Evolutionary conservation across 2,797 vertebrate genomes (phyloP).

Genomic region (Gallinago nigripennis): DNA sequence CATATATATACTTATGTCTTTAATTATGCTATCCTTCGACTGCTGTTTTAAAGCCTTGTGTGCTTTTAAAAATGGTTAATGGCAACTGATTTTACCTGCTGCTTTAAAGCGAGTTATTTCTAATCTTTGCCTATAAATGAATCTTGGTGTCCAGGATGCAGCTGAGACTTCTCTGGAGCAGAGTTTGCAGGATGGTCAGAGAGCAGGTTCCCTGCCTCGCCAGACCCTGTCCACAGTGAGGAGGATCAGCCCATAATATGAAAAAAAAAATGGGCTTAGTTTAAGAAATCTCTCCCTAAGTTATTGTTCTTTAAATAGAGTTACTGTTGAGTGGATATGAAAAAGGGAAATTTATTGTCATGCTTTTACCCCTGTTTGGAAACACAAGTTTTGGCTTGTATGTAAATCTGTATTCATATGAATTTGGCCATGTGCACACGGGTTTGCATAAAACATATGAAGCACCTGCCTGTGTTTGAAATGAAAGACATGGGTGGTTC

Average conservation of each 20-base stretch:
- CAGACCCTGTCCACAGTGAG: fast-evolving
- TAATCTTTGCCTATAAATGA: neutral
- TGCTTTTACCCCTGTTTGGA: neutral
- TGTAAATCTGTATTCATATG: neutral
- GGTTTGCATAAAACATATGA: neutral
- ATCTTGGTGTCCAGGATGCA: neutral
- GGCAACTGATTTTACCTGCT: neutral
- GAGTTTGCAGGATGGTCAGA: neutral
- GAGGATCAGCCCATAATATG: neutral
- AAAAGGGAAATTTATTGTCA: neutral
- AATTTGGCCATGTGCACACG: neutral
- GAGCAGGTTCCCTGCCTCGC: neutral
- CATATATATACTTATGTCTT: slow-evolving; percentile 1
- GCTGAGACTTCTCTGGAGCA: neutral
- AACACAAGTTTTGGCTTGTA: neutral
- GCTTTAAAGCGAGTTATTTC: neutral
- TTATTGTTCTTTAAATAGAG: neutral
- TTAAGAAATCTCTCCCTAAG: neutral
- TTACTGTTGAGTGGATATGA: neutral
- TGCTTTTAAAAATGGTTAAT: neutral
- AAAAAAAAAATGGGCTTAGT: neutral
- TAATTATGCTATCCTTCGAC: slow-evolving; percentile 1
- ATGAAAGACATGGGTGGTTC: neutral
- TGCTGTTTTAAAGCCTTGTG: slow-evolving; percentile 11
- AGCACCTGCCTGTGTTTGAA: neutral